phyloP scores from a whole-genome alignment of 2,888 invertebrate genomes.

The Cyrtodaria siliqua region DNA sequence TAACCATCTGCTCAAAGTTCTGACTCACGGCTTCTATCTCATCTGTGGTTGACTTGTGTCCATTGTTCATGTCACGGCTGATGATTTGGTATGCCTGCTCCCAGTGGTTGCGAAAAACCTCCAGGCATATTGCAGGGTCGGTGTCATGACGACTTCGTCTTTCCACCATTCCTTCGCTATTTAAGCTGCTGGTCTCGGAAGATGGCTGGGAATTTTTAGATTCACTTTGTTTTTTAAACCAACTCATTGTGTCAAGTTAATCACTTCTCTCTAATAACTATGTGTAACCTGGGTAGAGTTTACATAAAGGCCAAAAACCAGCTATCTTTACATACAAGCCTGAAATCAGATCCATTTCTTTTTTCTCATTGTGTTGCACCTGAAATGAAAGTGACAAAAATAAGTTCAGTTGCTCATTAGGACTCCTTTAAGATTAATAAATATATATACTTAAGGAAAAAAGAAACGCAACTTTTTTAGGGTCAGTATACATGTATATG shows the following conservation, averaged over 20 bases:
- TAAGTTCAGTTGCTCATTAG: no score
- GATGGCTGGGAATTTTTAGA: slow-evolving; percentile 55
- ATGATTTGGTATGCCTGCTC: slow-evolving; percentile 94
- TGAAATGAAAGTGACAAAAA: no score
- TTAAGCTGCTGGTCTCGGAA: slow-evolving; percentile 51
- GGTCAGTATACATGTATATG: no score
- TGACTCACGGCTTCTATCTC: slow-evolving; percentile 96
- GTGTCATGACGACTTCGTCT: slow-evolving; percentile 85
- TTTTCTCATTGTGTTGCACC: no score
- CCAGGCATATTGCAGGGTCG: slow-evolving; percentile 92
- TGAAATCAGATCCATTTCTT: no score
- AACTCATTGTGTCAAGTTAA: slow-evolving; percentile 62
- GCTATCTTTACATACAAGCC: no score
- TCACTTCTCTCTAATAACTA: no score
- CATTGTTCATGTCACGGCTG: slow-evolving; percentile 55
- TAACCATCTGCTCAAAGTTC: slow-evolving; percentile 96
- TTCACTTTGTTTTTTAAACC: slow-evolving; percentile 73
- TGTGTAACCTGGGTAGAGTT: no score
- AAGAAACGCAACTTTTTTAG: no score
- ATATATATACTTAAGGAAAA: no score
- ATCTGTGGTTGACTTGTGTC: slow-evolving; percentile 87
- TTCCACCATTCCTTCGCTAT: slow-evolving; percentile 52
- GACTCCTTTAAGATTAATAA: no score
- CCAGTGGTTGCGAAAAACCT: slow-evolving; percentile 97
- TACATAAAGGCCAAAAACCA: no score